A percentile compares a stretch with the other conserved stretches of the same genome.
These are phyloP conservation scores for Eilema caniola DNA, from an alignment of 2,888 invertebrate species.

Conservation along the genomic window DNA sequence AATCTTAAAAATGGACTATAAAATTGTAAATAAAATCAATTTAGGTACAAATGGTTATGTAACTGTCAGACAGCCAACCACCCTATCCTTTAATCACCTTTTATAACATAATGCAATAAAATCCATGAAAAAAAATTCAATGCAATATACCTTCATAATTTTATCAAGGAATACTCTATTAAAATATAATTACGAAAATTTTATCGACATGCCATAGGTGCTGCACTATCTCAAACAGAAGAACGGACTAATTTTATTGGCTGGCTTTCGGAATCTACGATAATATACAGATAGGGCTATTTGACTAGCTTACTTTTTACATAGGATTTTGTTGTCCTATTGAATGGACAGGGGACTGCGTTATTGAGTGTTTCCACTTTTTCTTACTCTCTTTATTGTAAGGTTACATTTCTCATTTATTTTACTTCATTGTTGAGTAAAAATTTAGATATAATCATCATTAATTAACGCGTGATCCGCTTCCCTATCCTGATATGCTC, in stretches of 20 bases:
- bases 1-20: no score
- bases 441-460: no score
- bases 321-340: conserved; percentile 37
- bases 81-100: no score
- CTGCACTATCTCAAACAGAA: conserved; percentile 65
- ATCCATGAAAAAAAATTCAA: no score
- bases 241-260: conserved; percentile 79
- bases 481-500: no score
- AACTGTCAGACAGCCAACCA: no score
- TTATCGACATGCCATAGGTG: conserved; percentile 21
- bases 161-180: no score
- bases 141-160: no score
- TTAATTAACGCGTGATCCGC: no score
- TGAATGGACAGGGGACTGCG: conserved; percentile 30
- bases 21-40: no score
- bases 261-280: conserved; percentile 74
- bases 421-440: not conserved
- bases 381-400: not conserved
- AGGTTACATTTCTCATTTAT: not conserved
- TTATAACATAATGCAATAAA: no score
- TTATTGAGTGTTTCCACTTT: conserved; percentile 27
- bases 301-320: conserved; percentile 62
- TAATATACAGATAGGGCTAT: conserved; percentile 70
- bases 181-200: not conserved
- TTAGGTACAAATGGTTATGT: no score